Evolutionary conservation across 2,888 invertebrate genomes (phyloP).

Genomic region (Zootermopsis nevadensis): DNA sequence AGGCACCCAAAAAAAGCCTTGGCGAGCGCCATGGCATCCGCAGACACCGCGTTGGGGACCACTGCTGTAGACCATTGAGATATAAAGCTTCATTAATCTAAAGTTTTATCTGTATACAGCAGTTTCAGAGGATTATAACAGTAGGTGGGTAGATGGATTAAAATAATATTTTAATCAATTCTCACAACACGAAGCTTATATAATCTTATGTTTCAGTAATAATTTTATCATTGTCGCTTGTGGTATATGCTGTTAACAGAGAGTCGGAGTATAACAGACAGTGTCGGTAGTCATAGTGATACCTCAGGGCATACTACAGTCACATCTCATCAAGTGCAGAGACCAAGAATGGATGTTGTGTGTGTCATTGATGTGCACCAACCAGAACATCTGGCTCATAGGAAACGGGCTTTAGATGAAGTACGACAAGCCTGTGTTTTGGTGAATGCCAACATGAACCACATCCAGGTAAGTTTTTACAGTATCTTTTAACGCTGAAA

Average conservation of each 20-base stretch:
- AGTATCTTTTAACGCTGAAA: slow-evolving; percentile 81
- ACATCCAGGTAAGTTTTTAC: slow-evolving; percentile 79
- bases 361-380: slow-evolving; percentile 86
- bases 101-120: too few species aligned
- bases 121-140: too few species aligned
- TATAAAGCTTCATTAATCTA: too few species aligned
- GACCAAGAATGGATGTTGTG: slow-evolving; percentile 87
- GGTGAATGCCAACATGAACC: slow-evolving; percentile 84
- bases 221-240: too few species aligned
- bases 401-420: slow-evolving; percentile 87
- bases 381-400: slow-evolving; percentile 76
- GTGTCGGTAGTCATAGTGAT: slow-evolving; percentile 73
- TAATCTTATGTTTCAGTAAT: too few species aligned
- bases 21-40: too few species aligned
- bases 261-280: slow-evolving; percentile 67
- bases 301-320: slow-evolving; percentile 62
- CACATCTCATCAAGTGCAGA: slow-evolving; percentile 54
- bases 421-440: slow-evolving; percentile 82
- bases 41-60: too few species aligned
- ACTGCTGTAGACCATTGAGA: too few species aligned
- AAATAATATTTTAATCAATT: too few species aligned
- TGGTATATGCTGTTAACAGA: slow-evolving; percentile 49
- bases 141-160: too few species aligned
- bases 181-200: too few species aligned
- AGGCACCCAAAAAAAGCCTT: too few species aligned